Evolutionary conservation across 2,797 vertebrate genomes (phyloP).

Genomic region (Rhincodon typus): DNA sequence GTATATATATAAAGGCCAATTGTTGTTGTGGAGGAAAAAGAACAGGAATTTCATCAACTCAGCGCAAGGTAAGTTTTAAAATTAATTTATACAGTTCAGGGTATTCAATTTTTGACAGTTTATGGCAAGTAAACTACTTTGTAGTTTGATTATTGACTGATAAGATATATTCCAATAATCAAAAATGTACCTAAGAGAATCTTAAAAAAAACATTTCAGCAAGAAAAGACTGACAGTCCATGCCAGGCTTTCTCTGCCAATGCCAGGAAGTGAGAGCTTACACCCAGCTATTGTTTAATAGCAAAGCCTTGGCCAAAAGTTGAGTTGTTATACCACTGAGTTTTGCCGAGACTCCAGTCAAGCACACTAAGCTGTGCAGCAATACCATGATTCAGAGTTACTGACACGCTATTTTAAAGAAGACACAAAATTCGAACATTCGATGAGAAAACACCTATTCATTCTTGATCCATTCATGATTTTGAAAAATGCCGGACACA

Average conservation of each 20-base stretch:
- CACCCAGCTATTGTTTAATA: not conserved
- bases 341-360: constrained; percentile 20
- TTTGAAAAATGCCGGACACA: not conserved
- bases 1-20: not conserved
- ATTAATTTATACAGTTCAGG: not conserved
- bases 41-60: not conserved
- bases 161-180: not conserved
- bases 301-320: not conserved
- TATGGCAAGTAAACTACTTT: not conserved
- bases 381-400: no score
- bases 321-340: no score
- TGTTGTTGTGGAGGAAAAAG: not conserved
- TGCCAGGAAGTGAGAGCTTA: not conserved
- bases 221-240: not conserved
- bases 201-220: not conserved
- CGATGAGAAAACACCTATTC: not conserved
- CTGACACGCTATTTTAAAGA: not conserved
- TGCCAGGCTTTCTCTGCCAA: constrained; percentile 15
- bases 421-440: not conserved
- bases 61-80: not conserved
- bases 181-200: not conserved
- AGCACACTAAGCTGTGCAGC: no score
- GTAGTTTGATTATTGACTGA: not conserved
- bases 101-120: not conserved
- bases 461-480: not conserved